A percentile compares a stretch with the other conserved stretches of the same genome.
Evolutionary conservation across 2,113 vertebrate species (phyloP).

Genomic region (Corythoichthys intestinalis): DNA sequence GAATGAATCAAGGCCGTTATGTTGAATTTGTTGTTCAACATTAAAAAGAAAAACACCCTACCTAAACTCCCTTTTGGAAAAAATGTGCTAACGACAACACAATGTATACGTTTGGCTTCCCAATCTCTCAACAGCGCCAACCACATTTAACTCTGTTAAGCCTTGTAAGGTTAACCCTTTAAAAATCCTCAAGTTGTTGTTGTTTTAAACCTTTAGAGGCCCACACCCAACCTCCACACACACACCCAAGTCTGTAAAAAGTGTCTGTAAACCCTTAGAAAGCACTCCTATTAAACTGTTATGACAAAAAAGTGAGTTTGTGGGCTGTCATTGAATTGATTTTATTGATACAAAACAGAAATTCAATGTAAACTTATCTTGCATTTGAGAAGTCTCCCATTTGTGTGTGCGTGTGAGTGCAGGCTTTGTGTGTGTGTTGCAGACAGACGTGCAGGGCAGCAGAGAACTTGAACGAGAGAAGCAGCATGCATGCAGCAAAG

Average conservation of each 20-base stretch:
- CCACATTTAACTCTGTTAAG: background rate
- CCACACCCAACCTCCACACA: background rate
- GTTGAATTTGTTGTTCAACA: no score
- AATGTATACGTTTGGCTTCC: background rate
- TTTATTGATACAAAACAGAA: background rate
- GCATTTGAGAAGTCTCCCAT: background rate
- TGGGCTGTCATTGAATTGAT: no score
- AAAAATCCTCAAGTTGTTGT: background rate
- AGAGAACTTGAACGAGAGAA: slow-evolving; percentile 79
- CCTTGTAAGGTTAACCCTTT: background rate
- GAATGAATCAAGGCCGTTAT: no score
- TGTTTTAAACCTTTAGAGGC: background rate
- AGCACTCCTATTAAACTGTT: background rate
- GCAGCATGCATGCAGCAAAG: slow-evolving; percentile 45
- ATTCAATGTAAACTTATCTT: background rate
- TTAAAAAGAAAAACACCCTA: no score
- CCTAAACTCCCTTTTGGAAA: background rate
- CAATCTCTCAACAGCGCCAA: background rate
- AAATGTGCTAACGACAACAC: no score
- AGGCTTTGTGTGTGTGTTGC: background rate
- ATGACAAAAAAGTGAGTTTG: background rate
- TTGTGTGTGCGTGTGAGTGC: background rate
- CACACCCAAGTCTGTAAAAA: background rate
- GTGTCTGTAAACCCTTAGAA: background rate
- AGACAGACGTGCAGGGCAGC: slow-evolving; percentile 15